phyloP scores from a whole-genome alignment of 2,113 vertebrate species.

The Tragelaphus strepsiceros region DNA sequence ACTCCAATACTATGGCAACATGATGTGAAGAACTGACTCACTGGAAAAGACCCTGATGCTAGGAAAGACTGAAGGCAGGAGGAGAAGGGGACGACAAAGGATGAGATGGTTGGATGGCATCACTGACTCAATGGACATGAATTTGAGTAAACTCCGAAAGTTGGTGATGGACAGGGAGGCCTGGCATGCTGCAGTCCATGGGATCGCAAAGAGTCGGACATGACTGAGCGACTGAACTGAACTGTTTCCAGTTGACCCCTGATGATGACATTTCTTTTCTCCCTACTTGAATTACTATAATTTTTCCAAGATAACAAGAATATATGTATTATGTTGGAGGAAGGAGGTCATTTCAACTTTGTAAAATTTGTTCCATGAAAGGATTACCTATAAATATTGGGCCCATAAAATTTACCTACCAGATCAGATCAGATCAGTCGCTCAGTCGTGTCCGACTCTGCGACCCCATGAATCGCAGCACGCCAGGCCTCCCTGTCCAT shows the following conservation, averaged over 20 bases:
- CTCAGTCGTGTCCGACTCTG: too few relatives aligned
- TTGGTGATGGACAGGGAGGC: neutral
- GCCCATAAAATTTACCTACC: neutral
- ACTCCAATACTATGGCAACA: neutral
- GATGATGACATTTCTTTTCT: neutral
- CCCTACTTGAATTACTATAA: neutral
- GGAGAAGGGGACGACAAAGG: neutral
- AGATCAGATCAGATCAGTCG: too few relatives aligned
- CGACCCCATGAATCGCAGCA: too few relatives aligned
- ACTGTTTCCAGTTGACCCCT: neutral
- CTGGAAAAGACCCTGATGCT: neutral
- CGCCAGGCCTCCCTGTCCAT: too few relatives aligned
- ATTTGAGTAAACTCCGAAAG: neutral
- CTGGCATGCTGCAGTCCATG: fast-evolving
- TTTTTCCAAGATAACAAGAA: neutral
- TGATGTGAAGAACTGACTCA: neutral
- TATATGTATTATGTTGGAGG: neutral
- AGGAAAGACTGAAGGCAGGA: neutral
- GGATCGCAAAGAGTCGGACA: neutral
- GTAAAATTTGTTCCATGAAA: neutral
- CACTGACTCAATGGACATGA: neutral
- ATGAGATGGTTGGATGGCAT: neutral
- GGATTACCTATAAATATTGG: neutral
- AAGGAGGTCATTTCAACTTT: neutral
- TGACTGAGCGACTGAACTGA: neutral